Evolutionary conservation across 92 coral and sea anemone species (phyloP).

Genomic region (Zoanthus solanderi): DNA sequence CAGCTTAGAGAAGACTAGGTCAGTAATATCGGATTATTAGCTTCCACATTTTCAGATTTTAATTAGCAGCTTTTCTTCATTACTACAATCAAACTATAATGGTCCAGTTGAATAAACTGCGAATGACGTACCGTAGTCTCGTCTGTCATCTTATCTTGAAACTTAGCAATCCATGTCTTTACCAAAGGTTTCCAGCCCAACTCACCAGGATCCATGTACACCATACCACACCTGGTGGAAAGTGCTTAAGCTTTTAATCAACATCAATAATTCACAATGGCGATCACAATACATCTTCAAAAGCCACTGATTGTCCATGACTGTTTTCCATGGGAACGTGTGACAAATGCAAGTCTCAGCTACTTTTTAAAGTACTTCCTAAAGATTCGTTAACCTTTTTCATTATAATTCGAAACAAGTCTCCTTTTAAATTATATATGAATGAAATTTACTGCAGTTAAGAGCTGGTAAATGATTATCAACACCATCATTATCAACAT

Average conservation of each 20-base stretch:
- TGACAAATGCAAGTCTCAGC: too few species aligned
- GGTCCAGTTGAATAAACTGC: background rate
- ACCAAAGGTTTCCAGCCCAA: constrained; percentile 97
- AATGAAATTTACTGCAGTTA: too few species aligned
- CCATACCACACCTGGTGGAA: constrained; percentile 93
- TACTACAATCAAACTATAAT: too few species aligned
- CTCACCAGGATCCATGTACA: constrained; percentile 96
- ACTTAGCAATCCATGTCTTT: constrained; percentile 89
- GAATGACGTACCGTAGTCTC: constrained; percentile 80
- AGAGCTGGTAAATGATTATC: background rate
- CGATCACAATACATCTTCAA: background rate
- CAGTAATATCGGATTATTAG: too few species aligned
- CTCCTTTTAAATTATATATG: too few species aligned
- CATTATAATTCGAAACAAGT: too few species aligned
- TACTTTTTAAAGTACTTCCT: too few species aligned
- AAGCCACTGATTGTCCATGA: background rate
- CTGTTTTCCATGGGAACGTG: too few species aligned
- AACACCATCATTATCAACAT: background rate
- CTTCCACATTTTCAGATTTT: too few species aligned
- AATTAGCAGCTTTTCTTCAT: too few species aligned
- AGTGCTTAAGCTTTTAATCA: background rate
- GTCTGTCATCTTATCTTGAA: constrained; percentile 85
- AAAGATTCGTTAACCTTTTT: too few species aligned
- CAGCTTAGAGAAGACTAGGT: too few species aligned
- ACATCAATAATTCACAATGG: background rate